These are phyloP conservation scores for Sparus aurata DNA, from an alignment of 2,797 vertebrate genomes.

Conservation along the genomic window DNA sequence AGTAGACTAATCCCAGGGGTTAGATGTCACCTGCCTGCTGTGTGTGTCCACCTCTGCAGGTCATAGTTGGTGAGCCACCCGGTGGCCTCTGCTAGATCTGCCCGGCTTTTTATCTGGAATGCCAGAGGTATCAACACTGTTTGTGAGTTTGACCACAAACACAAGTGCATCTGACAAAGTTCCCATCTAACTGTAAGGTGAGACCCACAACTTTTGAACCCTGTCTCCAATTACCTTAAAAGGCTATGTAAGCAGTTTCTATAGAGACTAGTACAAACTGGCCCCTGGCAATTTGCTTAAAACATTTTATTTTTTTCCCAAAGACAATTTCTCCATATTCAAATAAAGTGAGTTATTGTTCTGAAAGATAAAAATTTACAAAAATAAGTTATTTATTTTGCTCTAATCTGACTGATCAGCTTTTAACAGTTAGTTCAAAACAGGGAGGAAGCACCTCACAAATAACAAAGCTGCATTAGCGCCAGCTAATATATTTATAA, in stretches of 20 bases:
- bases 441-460: background rate
- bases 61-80: constrained; percentile 87
- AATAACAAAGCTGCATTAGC: constrained; percentile 19
- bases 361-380: background rate
- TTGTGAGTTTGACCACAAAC: constrained; percentile 75
- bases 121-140: constrained; percentile 81
- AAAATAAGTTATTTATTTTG: background rate
- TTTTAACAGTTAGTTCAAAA: background rate
- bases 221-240: background rate
- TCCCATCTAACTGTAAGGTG: constrained; percentile 7
- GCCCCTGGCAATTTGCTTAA: background rate
- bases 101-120: constrained; percentile 86
- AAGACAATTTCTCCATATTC: background rate
- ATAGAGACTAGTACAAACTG: background rate
- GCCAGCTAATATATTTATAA: constrained; percentile 8
- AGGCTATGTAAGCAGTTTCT: background rate
- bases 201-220: constrained; percentile 7
- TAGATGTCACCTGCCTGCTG: constrained; percentile 84
- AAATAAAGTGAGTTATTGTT: background rate
- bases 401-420: background rate
- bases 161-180: constrained; percentile 48
- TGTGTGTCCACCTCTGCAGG: constrained; percentile 79
- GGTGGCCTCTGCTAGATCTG: constrained; percentile 75
- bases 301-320: background rate
- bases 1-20: constrained; percentile 64